Conservation (phyloP, 1,140 invertebrate species). For the Sinella curviseta region DNA sequence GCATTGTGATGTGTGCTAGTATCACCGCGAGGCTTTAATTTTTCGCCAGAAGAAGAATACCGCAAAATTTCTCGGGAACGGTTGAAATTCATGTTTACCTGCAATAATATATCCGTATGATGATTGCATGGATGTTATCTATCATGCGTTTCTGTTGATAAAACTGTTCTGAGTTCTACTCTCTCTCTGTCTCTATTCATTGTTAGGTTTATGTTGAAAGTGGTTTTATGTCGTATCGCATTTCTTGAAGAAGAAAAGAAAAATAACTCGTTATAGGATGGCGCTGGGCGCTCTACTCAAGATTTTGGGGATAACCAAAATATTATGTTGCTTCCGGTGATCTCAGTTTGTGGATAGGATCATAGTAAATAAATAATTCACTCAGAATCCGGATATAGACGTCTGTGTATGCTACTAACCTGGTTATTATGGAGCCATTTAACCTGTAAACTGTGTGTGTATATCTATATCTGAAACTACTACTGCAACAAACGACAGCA, state of each 20-base stretch:
- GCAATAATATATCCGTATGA: not conserved
- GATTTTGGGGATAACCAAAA: not conserved
- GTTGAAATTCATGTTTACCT: not conserved
- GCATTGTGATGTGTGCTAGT: not conserved
- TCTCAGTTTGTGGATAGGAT: slow-evolving; percentile 4
- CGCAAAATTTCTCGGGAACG: not conserved
- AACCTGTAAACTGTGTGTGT: too few species aligned
- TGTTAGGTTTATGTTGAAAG: not conserved
- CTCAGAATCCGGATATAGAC: too few species aligned
- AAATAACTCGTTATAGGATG: too few species aligned
- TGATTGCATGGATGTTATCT: not conserved
- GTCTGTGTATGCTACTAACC: too few species aligned
- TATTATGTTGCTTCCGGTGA: slow-evolving; percentile 1
- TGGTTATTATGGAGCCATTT: too few species aligned
- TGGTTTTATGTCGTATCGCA: not conserved
- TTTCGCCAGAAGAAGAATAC: not conserved
- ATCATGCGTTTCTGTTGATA: too few species aligned
- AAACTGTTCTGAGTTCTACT: too few species aligned
- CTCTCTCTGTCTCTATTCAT: too few species aligned
- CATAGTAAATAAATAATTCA: not conserved
- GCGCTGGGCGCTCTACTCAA: not conserved
- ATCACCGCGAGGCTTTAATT: not conserved
- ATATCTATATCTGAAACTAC: too few species aligned
- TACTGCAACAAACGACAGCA: too few species aligned
- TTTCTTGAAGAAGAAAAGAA: too few species aligned